A percentile compares a stretch with the other conserved stretches of the same genome.
phyloP scores from a whole-genome alignment of 2,888 invertebrate species.

The Dugesia japonica region DNA sequence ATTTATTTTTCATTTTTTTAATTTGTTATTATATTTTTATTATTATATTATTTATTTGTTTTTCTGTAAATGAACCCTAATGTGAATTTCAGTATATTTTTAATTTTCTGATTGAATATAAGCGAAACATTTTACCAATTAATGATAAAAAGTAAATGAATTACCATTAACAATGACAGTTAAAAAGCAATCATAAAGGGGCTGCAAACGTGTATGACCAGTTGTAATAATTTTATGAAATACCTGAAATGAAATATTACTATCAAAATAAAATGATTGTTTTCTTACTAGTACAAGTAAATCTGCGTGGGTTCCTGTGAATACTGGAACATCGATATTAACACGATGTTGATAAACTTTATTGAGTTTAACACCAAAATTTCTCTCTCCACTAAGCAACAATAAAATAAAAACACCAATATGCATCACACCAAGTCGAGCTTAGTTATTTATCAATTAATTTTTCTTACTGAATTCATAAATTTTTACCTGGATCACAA shows the following conservation, averaged over 20 bases:
- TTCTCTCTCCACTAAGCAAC: slow-evolving; percentile 83
- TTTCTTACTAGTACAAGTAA: slow-evolving; percentile 69
- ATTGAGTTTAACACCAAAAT: slow-evolving; percentile 93
- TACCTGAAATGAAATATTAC: slow-evolving; percentile 44
- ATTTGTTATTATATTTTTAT: no score
- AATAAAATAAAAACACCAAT: slow-evolving; percentile 95
- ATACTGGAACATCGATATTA: slow-evolving; percentile 96
- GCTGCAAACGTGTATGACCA: slow-evolving; percentile 88
- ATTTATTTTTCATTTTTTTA: no score
- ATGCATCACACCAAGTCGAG: slow-evolving; percentile 91
- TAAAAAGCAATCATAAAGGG: slow-evolving; percentile 86
- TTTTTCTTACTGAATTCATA: background rate
- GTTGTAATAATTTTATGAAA: slow-evolving; percentile 73
- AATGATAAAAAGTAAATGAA: background rate
- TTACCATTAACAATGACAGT: slow-evolving; percentile 83
- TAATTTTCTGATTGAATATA: no score
- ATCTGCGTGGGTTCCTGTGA: slow-evolving; percentile 90
- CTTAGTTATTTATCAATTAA: slow-evolving; percentile 51
- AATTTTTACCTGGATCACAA: slow-evolving; percentile 78
- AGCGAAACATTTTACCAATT: no score
- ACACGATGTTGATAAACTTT: slow-evolving; percentile 95
- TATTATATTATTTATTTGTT: no score
- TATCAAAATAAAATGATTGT: background rate
- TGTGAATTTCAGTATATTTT: no score
- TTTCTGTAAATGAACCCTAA: no score